These are phyloP conservation scores for Boloria euphrosyne DNA, from an alignment of 2,888 invertebrate species.

Conservation along the genomic window DNA sequence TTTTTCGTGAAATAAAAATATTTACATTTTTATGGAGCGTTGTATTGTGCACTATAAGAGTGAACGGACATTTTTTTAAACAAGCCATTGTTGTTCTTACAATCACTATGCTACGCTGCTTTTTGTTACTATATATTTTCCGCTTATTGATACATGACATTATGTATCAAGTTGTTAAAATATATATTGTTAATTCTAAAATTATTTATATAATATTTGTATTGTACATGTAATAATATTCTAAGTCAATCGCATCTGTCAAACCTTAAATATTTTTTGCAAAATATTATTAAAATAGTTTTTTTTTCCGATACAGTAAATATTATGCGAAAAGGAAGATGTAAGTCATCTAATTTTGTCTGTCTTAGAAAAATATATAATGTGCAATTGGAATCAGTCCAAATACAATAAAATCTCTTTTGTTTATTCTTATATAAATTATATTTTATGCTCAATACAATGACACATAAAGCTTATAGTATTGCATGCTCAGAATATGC, in stretches of 20 bases:
- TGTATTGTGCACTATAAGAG: constrained; percentile 32
- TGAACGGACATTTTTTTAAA: constrained; percentile 33
- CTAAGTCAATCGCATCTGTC: too few species aligned
- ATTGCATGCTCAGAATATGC: too few species aligned
- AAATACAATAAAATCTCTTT: constrained; percentile 25
- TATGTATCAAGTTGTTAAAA: too few species aligned
- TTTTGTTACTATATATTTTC: constrained; percentile 16
- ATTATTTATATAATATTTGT: too few species aligned
- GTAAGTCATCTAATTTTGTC: background rate
- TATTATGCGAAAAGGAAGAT: background rate
- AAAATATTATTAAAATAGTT: too few species aligned
- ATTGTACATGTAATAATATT: too few species aligned
- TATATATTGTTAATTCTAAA: too few species aligned
- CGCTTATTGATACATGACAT: background rate
- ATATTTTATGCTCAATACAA: constrained; percentile 23
- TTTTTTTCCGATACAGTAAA: background rate
- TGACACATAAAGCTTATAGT: constrained; percentile 21
- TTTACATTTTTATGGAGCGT: constrained; percentile 29
- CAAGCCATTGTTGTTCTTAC: constrained; percentile 34
- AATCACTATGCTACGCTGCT: constrained; percentile 20
- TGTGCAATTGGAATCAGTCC: constrained; percentile 23
- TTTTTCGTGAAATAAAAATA: constrained; percentile 17
- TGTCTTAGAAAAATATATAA: constrained; percentile 19
- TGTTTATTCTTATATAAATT: constrained; percentile 27
- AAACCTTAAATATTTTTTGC: too few species aligned